Base-by-base conservation (phyloP, 2,888 invertebrate species). In the Drosophila siamana region DNA sequence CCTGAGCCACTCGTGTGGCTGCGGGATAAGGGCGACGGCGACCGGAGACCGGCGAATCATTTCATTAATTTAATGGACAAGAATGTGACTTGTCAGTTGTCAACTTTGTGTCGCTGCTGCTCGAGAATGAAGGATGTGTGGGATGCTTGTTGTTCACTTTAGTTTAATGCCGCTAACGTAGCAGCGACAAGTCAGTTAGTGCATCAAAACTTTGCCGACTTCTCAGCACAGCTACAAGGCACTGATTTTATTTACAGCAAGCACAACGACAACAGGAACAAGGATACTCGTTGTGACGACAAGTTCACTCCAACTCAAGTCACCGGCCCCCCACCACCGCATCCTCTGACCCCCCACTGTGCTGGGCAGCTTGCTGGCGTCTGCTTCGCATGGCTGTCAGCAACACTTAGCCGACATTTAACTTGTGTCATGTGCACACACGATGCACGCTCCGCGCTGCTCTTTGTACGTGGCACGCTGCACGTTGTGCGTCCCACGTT, bases 61-160 rank as follows among this genome's bases (percentile, higher is more conserved):
- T 85, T 86, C 80, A 85, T 85, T 89, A 89, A 86, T 77, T 86
- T 86, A 86, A 86, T 89, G 86, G 68, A 88, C 64, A 70, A 85
- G 72, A 85, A 76, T 86, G 67, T 79, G 80, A 82, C 88, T 89
- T 85, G 89, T 89, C 83, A 86, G 77, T 71, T 85, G 89, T 89
- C 85, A 86, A 86, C 88, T 86, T 87, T 80, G 44, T 71, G 74
- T 68, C 74, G 60, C 64, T 51, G 60, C 64, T 51, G 2, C 38
- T 46, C 16, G 13, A 15, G 48, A 40, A 43, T 54, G 54, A 62
- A 74, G 74, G 69, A 69, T 59, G 43, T 67, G 38, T 28, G 16
- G 30, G 16, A n/a, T n/a, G 52, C 28, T 16, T 36, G 38, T 57
- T 73, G 61, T 68, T 86, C 86, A 88, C 77, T 83, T 86, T 83